A percentile compares a stretch with the other conserved stretches of the same genome.
These are phyloP conservation scores for Fissipunctia ypsillon DNA, from an alignment of 2,888 invertebrate genomes.

Conservation along the genomic window DNA sequence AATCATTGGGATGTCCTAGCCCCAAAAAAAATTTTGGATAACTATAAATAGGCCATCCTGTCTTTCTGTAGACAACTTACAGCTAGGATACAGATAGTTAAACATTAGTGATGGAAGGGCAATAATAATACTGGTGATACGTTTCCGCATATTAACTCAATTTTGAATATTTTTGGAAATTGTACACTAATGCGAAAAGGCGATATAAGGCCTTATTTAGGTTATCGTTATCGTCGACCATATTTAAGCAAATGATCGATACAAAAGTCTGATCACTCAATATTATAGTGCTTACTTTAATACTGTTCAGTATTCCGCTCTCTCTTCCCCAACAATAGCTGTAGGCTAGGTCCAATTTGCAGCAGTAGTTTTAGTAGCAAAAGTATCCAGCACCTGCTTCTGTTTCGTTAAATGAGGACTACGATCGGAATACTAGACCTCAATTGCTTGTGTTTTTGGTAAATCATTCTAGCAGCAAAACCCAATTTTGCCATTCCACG, in stretches of 20 bases:
- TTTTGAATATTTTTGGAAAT: no score
- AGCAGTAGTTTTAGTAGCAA: background rate
- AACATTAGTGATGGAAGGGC: background rate
- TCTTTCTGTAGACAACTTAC: background rate
- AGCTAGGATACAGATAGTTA: background rate
- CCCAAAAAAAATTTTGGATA: no score
- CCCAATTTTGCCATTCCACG: background rate
- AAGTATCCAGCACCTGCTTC: background rate
- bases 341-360: slow-evolving; percentile 12
- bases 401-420: slow-evolving; percentile 1
- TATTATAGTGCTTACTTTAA: background rate
- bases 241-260: background rate
- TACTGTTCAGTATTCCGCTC: slow-evolving; percentile 25
- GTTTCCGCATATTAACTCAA: no score
- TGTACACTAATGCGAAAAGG: no score
- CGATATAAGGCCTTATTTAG: background rate
- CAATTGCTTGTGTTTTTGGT: background rate
- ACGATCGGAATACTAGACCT: background rate
- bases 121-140: no score
- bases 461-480: background rate
- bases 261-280: background rate
- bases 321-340: background rate
- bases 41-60: no score
- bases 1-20: no score
- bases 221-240: background rate